phyloP scores from a whole-genome alignment of 2,888 invertebrate species.

The Nymphalis polychloros region DNA sequence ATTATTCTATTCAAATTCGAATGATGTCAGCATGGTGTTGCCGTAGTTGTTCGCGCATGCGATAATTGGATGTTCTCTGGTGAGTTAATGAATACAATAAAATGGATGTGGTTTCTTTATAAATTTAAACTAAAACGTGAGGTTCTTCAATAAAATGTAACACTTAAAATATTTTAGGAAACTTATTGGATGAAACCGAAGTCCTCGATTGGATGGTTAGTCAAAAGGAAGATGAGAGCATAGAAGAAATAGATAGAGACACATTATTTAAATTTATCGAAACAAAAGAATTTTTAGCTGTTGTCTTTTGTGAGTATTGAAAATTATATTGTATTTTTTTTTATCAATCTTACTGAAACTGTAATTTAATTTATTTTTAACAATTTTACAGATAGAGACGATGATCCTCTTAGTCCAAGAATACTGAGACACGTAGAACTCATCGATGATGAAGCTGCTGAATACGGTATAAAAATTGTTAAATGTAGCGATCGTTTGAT shows the following conservation, averaged over 20 bases:
- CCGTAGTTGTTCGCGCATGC: conserved; percentile 77
- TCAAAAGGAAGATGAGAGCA: conserved; percentile 95
- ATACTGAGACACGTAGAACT: conserved; percentile 92
- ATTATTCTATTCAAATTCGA: conserved; percentile 72
- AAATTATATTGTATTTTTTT: neutral
- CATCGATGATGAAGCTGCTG: conserved; percentile 95
- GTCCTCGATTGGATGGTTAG: conserved; percentile 95
- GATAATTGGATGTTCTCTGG: conserved; percentile 72
- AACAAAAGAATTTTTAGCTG: conserved; percentile 94
- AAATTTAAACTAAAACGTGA: conserved; percentile 46
- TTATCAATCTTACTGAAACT: neutral
- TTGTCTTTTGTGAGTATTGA: conserved; percentile 93
- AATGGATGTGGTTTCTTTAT: conserved; percentile 81
- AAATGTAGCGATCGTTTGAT: conserved; percentile 93
- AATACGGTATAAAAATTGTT: conserved; percentile 94
- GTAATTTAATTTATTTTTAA: conserved; percentile 5
- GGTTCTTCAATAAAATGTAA: conserved; percentile 52
- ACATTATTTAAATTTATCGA: conserved; percentile 91
- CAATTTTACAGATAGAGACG: conserved; percentile 85
- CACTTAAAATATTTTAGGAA: conserved; percentile 72
- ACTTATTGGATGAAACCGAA: conserved; percentile 86
- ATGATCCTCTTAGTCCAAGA: conserved; percentile 89
- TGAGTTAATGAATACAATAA: conserved; percentile 71
- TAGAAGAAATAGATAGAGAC: conserved; percentile 93
- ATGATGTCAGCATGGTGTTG: conserved; percentile 81